Conservation (phyloP, 1,140 invertebrate genomes). For the Lasioglossum albipes region DNA sequence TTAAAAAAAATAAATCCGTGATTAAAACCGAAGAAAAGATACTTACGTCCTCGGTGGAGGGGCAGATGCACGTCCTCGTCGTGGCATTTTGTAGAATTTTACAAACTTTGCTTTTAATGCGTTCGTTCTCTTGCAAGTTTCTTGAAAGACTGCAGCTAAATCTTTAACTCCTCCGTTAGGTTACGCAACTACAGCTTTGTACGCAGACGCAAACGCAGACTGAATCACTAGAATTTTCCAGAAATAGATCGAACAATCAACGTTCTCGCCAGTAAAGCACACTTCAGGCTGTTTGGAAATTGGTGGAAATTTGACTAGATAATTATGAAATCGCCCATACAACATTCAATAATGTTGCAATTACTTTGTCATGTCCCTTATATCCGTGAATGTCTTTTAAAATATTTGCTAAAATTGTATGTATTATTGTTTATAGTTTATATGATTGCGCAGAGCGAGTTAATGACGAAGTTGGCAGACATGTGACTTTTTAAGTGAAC, state of each 20-base stretch:
- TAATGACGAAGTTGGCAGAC: constrained; percentile 7
- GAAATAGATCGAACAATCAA: constrained; percentile 19
- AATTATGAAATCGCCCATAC: neutral
- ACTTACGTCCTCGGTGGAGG: constrained; percentile 83
- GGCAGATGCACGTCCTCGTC: constrained; percentile 86
- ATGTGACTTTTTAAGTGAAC: neutral
- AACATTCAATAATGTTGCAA: neutral
- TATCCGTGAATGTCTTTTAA: neutral
- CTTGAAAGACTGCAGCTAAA: constrained; percentile 9
- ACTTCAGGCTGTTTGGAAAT: neutral
- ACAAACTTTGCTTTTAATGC: constrained; percentile 3
- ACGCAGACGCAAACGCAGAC: constrained; percentile 25
- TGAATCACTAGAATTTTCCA: constrained; percentile 11
- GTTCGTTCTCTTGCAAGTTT: neutral
- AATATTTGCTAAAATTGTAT: neutral
- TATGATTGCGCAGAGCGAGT: neutral
- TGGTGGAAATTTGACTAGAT: neutral
- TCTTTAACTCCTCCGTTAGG: neutral
- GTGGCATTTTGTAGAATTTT: constrained; percentile 83
- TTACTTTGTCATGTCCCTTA: neutral
- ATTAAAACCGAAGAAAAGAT: constrained; percentile 39
- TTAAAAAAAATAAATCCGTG: constrained; percentile 7
- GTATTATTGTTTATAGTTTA: neutral
- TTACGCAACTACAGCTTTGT: constrained; percentile 15
- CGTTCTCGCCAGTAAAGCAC: neutral